phyloP scores from a whole-genome alignment of 2,888 invertebrate genomes.

The Tachina lurida region DNA sequence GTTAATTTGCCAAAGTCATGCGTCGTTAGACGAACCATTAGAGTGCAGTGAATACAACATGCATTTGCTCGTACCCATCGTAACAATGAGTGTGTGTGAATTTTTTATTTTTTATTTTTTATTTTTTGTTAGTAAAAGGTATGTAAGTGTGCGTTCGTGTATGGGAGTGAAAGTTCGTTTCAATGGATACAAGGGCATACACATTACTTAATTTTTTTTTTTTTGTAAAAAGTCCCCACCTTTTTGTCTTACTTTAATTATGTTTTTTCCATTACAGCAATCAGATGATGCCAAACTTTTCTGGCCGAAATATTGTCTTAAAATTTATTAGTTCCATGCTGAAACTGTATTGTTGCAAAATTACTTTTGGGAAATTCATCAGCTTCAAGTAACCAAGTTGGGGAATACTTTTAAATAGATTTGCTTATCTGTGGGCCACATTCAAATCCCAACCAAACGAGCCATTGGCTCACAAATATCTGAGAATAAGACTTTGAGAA shows the following conservation, averaged over 20 bases:
- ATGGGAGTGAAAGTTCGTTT: neutral
- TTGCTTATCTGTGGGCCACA: too few species aligned
- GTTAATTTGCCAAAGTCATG: constrained; percentile 74
- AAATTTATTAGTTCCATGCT: neutral
- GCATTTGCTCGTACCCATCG: neutral
- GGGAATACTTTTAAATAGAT: too few species aligned
- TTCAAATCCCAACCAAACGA: too few species aligned
- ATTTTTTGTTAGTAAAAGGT: neutral
- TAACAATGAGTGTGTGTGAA: neutral
- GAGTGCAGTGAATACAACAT: neutral
- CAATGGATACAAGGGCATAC: constrained; percentile 29
- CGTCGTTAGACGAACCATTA: constrained; percentile 57
- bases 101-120: neutral
- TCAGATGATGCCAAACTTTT: neutral
- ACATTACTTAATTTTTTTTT: constrained; percentile 6
- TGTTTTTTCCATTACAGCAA: neutral
- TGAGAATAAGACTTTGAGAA: neutral
- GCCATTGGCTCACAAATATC: neutral
- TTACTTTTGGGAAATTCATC: too few species aligned
- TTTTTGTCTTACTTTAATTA: constrained; percentile 41
- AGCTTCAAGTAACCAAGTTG: too few species aligned
- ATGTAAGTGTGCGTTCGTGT: neutral
- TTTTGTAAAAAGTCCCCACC: constrained; percentile 27
- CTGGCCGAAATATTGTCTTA: neutral
- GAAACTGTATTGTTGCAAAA: neutral